phyloP scores from a whole-genome alignment of 2,113 vertebrate genomes.

The Hiodon alosoides region DNA sequence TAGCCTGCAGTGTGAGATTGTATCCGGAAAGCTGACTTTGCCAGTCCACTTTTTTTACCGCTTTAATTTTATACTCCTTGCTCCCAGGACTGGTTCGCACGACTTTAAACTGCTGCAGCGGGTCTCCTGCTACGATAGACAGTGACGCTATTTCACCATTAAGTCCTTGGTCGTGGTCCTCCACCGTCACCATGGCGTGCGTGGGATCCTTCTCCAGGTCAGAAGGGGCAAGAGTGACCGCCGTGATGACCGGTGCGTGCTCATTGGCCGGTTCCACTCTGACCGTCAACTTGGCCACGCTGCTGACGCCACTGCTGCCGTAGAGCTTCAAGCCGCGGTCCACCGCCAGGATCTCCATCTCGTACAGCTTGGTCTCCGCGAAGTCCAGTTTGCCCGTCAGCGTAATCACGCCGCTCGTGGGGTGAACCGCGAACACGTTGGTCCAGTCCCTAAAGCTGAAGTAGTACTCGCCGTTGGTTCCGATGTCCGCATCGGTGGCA shows the following conservation, averaged over 20 bases:
- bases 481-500: slow-evolving; percentile 93
- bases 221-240: slow-evolving; percentile 69
- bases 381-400: slow-evolving; percentile 86
- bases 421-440: slow-evolving; percentile 92
- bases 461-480: slow-evolving; percentile 97
- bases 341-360: slow-evolving; percentile 90
- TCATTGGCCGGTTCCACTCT: slow-evolving; percentile 86
- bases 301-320: slow-evolving; percentile 92
- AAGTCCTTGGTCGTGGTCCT: slow-evolving; percentile 81
- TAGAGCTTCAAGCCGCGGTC: slow-evolving; percentile 95
- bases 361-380: slow-evolving; percentile 72
- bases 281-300: slow-evolving; percentile 85
- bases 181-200: slow-evolving; percentile 80
- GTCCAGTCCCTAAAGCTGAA: slow-evolving; percentile 95
- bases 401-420: slow-evolving; percentile 83
- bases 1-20: slow-evolving; percentile 92
- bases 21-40: slow-evolving; percentile 84
- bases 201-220: slow-evolving; percentile 77
- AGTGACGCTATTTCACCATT: slow-evolving; percentile 90
- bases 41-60: slow-evolving; percentile 75
- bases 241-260: slow-evolving; percentile 77
- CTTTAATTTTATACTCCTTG: slow-evolving; percentile 91
- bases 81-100: slow-evolving; percentile 81
- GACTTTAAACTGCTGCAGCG: slow-evolving; percentile 80
- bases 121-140: slow-evolving; percentile 86